Base-by-base conservation (phyloP, 2,113 vertebrate species). In the Actenoides hombroni region DNA sequence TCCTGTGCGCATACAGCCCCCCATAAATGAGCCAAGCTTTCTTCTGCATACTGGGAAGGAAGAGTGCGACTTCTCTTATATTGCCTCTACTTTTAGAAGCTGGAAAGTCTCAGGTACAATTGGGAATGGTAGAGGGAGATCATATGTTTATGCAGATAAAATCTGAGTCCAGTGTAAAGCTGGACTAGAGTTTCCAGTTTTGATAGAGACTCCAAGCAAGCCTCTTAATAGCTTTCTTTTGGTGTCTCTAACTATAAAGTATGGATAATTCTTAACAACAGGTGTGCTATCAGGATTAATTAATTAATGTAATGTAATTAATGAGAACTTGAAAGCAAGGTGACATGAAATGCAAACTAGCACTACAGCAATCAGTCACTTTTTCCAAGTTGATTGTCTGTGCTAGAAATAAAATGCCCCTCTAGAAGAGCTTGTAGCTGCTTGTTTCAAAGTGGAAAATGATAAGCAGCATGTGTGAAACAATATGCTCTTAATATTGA, bases 271-370 rank as follows among this genome's bases (percentile, higher is more conserved):
- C 80, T 79, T 94, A 82, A 92, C 94, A 97, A 96, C 94, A 97
- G 94, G 96, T 97, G 96, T 89, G 73, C 91, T 91, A 96, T 94
- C 86, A 92, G 91, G 91, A 73, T 87, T 95, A 97, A 96, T 97
- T 97, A 95, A 95, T 97, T 96, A 95, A 97, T 48, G 61, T 96
- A 88, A 96, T 95, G 94, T 97, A 97, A 97, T 95, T 97, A 96
- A 94, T 88, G 93, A 91, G 88, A 92, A 82, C 92, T 95, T 94
- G 83, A 96, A 95, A 95, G 95, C 96, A 96, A 97, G 95, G 94
- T 97, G 94, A 96, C 93, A 96, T 94, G 91, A 94, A 96, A 96
- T 91, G 86, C 93, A 95, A 97, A 95, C 91, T 81, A 95, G 77
- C 2, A 4, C 77, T 92, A 56, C 14, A 91, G 89, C 89, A 92